Evolutionary conservation across 2,113 vertebrate genomes (phyloP), one percentile per base, ranked within the genome.

Genomic region (Amia ocellicauda): DNA sequence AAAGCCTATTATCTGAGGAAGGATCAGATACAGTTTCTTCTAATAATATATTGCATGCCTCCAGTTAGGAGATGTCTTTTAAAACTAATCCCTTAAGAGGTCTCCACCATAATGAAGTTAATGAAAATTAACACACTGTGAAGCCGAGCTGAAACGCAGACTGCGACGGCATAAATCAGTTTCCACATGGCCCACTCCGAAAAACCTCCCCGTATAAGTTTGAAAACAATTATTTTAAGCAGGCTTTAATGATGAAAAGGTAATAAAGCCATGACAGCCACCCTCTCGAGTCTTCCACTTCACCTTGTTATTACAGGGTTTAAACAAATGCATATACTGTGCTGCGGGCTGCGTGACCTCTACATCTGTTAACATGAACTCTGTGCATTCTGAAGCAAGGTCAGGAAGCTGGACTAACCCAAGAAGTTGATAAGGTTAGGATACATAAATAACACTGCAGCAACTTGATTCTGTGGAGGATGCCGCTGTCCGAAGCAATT

Each of bases 61-160:
- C 74, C 83, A 88, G 81, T 85, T 79, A 87, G 78, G 63, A 78
- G 78, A 78, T 83, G 74, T 74, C 80, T 73, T 91, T 91, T 90
- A 88, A 75, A 68, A 87, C 80, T 88, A 90, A 90, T 86, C 78
- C 85, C 88, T 79, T 75, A 87, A 88, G 85, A 91, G 68, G 67
- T 84, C 79, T 86, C 74, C 80, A 78, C 77, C 77, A 79, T 80
- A 80, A 87, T 88, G 72, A 87, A 85, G 63, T 84, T 89, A 85
- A 90, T 89, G 80, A 88, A 94, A 90, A 91, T 85, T 75, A 90
- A 82, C 81, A 78, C 62, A 74, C 73, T 81, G 78, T 74, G 70
- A 88, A 85, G 75, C 56, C 58, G 56, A 79, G 73, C 67, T 74
- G 66, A 86, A 80, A 80, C 67, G 49, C 63, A 85, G 75, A 69